A percentile compares a stretch with the other conserved stretches of the same genome.
Evolutionary conservation across 2,888 invertebrate genomes (phyloP).

Genomic region (Latheticus oryzae): DNA sequence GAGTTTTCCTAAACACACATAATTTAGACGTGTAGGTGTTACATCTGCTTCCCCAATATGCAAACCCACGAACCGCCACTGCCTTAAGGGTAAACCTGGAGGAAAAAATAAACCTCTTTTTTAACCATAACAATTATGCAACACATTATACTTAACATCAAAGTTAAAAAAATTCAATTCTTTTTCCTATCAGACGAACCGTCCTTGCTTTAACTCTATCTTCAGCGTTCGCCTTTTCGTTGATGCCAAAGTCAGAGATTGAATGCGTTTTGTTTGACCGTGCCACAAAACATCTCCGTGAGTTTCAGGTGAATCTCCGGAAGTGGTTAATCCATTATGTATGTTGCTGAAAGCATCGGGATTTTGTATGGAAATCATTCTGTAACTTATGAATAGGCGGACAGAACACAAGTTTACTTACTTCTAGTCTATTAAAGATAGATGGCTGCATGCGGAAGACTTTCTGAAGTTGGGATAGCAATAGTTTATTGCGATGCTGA

Average conservation of each 20-base stretch:
- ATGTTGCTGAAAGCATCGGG: constrained; percentile 59
- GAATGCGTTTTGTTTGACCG: constrained; percentile 47
- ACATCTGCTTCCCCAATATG: too few relatives aligned
- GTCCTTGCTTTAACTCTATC: constrained; percentile 14
- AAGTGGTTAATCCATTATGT: constrained; percentile 61
- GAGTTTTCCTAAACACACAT: too few relatives aligned
- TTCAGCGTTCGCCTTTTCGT: constrained; percentile 35
- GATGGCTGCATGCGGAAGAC: constrained; percentile 32
- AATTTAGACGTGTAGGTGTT: too few relatives aligned
- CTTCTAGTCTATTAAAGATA: constrained; percentile 40
- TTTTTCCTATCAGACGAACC: too few relatives aligned
- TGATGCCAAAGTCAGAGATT: constrained; percentile 36
- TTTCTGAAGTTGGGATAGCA: too few relatives aligned
- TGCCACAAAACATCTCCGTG: constrained; percentile 45
- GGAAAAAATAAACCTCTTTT: too few relatives aligned
- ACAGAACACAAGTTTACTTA: constrained; percentile 41
- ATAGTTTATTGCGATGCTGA: too few relatives aligned
- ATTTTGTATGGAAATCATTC: constrained; percentile 58
- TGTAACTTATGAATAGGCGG: constrained; percentile 56
- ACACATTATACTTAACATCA: too few relatives aligned
- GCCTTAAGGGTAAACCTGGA: too few relatives aligned
- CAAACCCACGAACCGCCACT: too few relatives aligned
- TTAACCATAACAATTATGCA: too few relatives aligned
- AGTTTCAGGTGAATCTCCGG: constrained; percentile 57
- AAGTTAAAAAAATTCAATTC: too few relatives aligned